Percentiles rank a stretch among this genome's conserved stretches.
These are phyloP conservation scores for Drosophila colorata DNA, from an alignment of 2,888 invertebrate species.

Conservation along the genomic window DNA sequence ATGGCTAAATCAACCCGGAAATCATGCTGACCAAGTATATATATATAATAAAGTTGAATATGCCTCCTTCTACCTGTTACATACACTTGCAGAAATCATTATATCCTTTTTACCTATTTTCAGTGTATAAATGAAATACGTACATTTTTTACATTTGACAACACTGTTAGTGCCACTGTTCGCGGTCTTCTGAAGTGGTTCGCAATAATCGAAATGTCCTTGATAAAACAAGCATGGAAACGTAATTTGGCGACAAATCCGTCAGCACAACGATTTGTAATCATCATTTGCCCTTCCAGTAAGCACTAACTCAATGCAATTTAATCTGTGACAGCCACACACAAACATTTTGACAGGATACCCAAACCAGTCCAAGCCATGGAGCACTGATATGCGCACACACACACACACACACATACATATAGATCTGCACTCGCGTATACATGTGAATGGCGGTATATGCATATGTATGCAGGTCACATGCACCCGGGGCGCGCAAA, in stretches of 20 bases:
- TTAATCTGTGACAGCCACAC: constrained; percentile 58
- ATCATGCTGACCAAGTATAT: too few relatives aligned
- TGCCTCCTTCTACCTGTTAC: too few relatives aligned
- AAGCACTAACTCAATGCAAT: constrained; percentile 50
- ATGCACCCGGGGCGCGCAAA: constrained; percentile 37
- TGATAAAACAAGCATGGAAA: constrained; percentile 39
- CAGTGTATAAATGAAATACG: too few relatives aligned
- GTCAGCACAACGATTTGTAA: constrained; percentile 56
- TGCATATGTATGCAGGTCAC: constrained; percentile 37
- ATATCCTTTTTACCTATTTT: too few relatives aligned
- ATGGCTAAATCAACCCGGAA: too few relatives aligned
- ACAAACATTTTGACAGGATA: constrained; percentile 53
- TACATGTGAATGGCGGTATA: background rate
- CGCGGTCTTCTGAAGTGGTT: too few relatives aligned
- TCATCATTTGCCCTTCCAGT: constrained; percentile 55
- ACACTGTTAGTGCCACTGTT: too few relatives aligned
- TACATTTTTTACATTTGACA: too few relatives aligned
- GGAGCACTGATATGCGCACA: constrained; percentile 44
- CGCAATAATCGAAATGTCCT: background rate
- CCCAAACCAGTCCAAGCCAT: constrained; percentile 1
- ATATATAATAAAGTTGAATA: too few relatives aligned
- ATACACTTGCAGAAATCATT: too few relatives aligned
- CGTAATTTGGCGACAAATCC: constrained; percentile 48
- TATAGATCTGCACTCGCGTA: background rate
- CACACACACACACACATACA: background rate